Conservation (phyloP, 2,888 invertebrate genomes). For the Dinocampus coccinellae region DNA sequence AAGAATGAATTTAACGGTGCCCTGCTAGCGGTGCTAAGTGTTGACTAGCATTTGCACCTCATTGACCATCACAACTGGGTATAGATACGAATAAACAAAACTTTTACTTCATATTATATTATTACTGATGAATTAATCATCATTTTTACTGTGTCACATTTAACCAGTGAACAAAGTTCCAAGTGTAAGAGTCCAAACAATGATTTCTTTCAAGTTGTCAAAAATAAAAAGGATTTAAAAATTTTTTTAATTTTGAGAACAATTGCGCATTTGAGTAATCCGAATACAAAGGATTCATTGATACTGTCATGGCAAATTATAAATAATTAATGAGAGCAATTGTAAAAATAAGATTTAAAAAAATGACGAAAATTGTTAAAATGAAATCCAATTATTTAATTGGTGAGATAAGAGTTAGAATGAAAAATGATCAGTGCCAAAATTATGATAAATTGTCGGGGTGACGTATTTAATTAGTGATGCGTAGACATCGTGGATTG, state of each 20-base stretch:
- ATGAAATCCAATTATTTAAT: conserved; percentile 6
- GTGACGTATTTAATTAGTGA: conserved; percentile 53
- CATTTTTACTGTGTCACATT: background rate
- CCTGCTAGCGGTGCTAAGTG: conserved; percentile 26
- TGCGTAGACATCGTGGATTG: conserved; percentile 68
- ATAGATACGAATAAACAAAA: conserved; percentile 1
- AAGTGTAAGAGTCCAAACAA: background rate
- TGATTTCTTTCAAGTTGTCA: background rate
- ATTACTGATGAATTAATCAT: background rate
- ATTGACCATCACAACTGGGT: conserved; percentile 21
- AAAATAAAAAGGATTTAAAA: background rate
- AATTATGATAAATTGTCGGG: conserved; percentile 35
- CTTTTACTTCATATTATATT: background rate
- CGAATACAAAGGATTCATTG: background rate
- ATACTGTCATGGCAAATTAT: background rate
- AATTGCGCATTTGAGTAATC: background rate
- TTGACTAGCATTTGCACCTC: conserved; percentile 33
- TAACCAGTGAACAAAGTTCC: background rate
- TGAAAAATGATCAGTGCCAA: conserved; percentile 25
- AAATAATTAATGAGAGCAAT: background rate
- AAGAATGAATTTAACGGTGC: conserved; percentile 56
- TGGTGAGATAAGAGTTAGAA: conserved; percentile 18
- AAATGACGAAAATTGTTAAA: conserved; percentile 2
- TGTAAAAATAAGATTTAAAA: background rate
- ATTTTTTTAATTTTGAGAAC: background rate